phyloP scores from a whole-genome alignment of 2,797 vertebrate species.

The Characodon lateralis region DNA sequence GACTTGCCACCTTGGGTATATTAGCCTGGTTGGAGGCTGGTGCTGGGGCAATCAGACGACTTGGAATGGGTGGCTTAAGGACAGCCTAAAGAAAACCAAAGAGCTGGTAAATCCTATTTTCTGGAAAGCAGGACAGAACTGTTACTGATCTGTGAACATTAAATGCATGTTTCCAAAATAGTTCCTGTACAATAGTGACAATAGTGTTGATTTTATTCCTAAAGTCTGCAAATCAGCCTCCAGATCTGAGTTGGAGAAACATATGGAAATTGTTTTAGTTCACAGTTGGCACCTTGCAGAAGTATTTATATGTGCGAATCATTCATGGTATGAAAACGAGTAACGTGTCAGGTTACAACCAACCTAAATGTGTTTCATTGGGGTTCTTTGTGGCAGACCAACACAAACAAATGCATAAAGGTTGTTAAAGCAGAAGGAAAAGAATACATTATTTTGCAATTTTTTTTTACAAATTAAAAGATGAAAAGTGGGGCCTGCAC shows the following conservation, averaged over 20 bases:
- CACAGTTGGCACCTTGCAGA: not conserved
- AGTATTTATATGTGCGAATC: not conserved
- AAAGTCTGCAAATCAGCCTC: not conserved
- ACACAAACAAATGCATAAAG: not conserved
- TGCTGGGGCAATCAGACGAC: constrained; percentile 97
- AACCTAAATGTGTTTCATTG: not conserved
- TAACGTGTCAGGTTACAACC: not conserved
- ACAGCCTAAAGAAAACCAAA: constrained; percentile 80
- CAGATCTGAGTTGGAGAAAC: not conserved
- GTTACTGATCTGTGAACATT: not conserved
- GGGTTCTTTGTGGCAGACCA: not conserved
- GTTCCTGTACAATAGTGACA: not conserved
- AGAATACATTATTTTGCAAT: not conserved
- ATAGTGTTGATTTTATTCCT: not conserved
- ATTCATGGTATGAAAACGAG: not conserved
- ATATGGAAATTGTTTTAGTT: not conserved
- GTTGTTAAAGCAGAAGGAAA: not conserved
- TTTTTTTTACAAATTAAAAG: not conserved
- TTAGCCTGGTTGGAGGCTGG: constrained; percentile 88
- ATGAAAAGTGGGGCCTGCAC: not conserved
- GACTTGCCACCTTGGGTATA: constrained; percentile 91
- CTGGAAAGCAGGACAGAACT: not conserved
- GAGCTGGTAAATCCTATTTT: not conserved
- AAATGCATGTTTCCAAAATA: not conserved
- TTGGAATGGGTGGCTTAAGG: constrained; percentile 91